These are phyloP conservation scores for Ictalurus punctatus DNA, from an alignment of 2,113 vertebrate species.

Conservation along the genomic window DNA sequence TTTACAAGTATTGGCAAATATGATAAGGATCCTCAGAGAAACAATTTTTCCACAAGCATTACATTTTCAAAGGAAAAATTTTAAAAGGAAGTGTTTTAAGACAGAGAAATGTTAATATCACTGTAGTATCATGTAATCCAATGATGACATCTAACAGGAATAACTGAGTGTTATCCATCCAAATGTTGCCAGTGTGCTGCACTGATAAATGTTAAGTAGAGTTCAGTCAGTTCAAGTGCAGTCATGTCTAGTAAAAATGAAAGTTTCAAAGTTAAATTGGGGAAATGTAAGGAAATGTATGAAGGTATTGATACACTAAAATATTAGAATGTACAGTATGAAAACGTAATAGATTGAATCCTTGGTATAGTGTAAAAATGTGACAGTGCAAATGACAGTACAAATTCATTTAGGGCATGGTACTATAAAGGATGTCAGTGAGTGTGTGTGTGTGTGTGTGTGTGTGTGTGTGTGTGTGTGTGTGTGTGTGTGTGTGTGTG, in stretches of 20 bases:
- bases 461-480: slow-evolving; percentile 21
- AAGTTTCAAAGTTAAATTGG: not conserved
- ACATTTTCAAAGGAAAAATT: not conserved
- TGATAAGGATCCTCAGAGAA: not conserved
- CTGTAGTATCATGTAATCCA: not conserved
- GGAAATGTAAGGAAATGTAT: not conserved
- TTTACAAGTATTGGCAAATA: not conserved
- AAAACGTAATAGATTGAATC: not conserved
- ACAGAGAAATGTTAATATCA: not conserved
- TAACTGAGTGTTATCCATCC: not conserved
- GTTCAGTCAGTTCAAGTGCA: not conserved
- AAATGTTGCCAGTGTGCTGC: not conserved
- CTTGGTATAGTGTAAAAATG: not conserved
- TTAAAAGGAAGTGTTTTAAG: not conserved
- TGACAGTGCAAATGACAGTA: not conserved
- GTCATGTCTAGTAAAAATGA: not conserved
- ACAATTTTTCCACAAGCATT: not conserved
- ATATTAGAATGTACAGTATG: not conserved
- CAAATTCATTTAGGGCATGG: not conserved
- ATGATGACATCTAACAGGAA: not conserved
- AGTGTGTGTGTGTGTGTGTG: not conserved
- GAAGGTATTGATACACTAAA: not conserved
- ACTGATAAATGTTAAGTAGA: not conserved
- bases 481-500: slow-evolving; percentile 24
- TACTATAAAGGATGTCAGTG: not conserved